These are phyloP conservation scores for Xestia xanthographa DNA, from an alignment of 2,888 invertebrate species.

Conservation along the genomic window DNA sequence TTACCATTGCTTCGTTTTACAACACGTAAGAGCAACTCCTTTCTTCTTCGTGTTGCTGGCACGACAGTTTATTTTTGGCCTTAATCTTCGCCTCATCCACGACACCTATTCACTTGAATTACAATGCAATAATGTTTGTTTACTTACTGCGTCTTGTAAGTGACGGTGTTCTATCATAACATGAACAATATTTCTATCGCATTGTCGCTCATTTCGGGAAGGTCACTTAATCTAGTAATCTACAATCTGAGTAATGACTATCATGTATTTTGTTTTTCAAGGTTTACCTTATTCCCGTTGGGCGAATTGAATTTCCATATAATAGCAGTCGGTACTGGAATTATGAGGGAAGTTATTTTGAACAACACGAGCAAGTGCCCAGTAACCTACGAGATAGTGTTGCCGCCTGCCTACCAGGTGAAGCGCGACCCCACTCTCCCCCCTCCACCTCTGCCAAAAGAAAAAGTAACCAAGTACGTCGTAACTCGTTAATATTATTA, in stretches of 20 bases:
- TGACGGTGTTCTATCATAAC: background rate
- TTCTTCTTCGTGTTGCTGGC: background rate
- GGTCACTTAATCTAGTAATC: background rate
- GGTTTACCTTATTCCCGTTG: slow-evolving; percentile 90
- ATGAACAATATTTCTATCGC: background rate
- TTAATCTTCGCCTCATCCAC: background rate
- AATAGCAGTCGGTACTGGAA: slow-evolving; percentile 88
- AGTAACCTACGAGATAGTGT: slow-evolving; percentile 86
- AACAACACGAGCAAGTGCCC: slow-evolving; percentile 91
- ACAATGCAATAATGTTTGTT: background rate
- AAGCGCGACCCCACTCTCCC: slow-evolving; percentile 64
- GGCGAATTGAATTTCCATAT: slow-evolving; percentile 91
- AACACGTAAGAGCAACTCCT: slow-evolving; percentile 80
- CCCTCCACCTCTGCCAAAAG: slow-evolving; percentile 61
- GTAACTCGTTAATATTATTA: background rate
- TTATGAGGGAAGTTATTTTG: slow-evolving; percentile 89
- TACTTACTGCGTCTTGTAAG: background rate
- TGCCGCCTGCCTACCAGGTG: slow-evolving; percentile 77
- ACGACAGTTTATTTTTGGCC: background rate
- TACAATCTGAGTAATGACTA: background rate
- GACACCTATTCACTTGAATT: background rate
- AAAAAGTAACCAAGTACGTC: slow-evolving; percentile 81
- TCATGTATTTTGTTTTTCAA: slow-evolving; percentile 69
- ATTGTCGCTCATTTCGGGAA: background rate
- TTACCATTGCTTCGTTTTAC: slow-evolving; percentile 87